Base-by-base conservation (phyloP, 2,113 vertebrate species). In the Galemys pyrenaicus region DNA sequence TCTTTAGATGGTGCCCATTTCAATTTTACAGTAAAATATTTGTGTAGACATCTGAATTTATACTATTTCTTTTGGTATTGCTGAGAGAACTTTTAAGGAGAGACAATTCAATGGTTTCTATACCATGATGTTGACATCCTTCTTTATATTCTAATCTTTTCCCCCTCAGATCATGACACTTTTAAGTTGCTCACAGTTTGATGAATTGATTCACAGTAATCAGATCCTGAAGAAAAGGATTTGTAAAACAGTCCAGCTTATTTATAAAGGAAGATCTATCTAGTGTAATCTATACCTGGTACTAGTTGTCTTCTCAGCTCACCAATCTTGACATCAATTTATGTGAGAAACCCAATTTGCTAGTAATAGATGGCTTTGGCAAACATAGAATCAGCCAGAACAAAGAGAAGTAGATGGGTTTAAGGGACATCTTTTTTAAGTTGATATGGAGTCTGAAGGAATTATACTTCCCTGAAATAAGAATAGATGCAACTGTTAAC, bases 281-380 rank as follows among this genome's bases (percentile, higher is more conserved):
- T 20, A 77, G 35, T 56, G 65, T 51, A 62, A 58, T 94, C 64
- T 87, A 28, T 87, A 92, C 49, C 32, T 46, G 65, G 65, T 26
- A 83, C 65, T 39, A 87, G 58, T 39, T 96, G 70, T 94, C 91
- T 92, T 87, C 60, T 85, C 35, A 54, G 10, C 64, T 75, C 75
- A 70, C 77, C 26, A 24, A 46, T 65, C 68, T 95, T 77, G 74
- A 77, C 89, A 87, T 91, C 73, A 77, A 60, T 95, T 77, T 89
- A 89, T 78, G 70, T 51, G 32, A 46, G 85, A 77, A 87, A 71
- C 44, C 92, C 89, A 91, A 32, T 95, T 92, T 89, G 78, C 60
- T 80, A 28, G 60, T 95, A 93, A 92, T 95, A 58, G 82, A 95
- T 94, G 82, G 60, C 51, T 92, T 95, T 95, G 77, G 70, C 20